phyloP scores from a whole-genome alignment of 2,888 invertebrate species.

The Catocala fraxini region DNA sequence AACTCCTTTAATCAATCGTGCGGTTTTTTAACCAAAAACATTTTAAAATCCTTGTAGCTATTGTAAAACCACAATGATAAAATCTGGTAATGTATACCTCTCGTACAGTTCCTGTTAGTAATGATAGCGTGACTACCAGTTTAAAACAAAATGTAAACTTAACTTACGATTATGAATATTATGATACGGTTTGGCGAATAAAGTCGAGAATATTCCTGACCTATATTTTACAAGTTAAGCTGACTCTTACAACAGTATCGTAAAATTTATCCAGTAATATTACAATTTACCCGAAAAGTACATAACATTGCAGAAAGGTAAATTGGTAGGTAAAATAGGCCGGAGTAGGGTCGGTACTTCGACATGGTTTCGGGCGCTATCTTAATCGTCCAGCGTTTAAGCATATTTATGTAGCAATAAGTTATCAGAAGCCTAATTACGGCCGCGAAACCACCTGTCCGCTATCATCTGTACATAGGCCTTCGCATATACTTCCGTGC shows the following conservation, averaged over 20 bases:
- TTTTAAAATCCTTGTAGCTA: not conserved
- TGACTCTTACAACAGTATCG: conserved; percentile 30
- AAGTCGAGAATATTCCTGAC: conserved; percentile 17
- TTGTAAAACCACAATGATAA: not conserved
- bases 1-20: no score
- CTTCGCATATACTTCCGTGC: conserved; percentile 87
- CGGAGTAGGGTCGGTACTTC: conserved; percentile 61
- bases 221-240: conserved; percentile 37
- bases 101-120: not conserved
- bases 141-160: conserved; percentile 10
- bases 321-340: conserved; percentile 63
- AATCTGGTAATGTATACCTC: not conserved
- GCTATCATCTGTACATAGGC: conserved; percentile 87
- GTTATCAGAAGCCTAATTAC: conserved; percentile 86
- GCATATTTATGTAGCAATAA: conserved; percentile 85
- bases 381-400: conserved; percentile 81
- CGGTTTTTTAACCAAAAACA: not conserved
- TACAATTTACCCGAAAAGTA: conserved; percentile 62
- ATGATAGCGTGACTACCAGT: not conserved
- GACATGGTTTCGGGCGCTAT: conserved; percentile 72
- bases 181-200: conserved; percentile 1
- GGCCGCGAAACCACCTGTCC: conserved; percentile 87
- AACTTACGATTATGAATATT: conserved; percentile 11
- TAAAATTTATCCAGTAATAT: conserved; percentile 59
- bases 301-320: conserved; percentile 62